phyloP scores from a whole-genome alignment of 2,797 vertebrate genomes.

The Arrhamphus sclerolepis region DNA sequence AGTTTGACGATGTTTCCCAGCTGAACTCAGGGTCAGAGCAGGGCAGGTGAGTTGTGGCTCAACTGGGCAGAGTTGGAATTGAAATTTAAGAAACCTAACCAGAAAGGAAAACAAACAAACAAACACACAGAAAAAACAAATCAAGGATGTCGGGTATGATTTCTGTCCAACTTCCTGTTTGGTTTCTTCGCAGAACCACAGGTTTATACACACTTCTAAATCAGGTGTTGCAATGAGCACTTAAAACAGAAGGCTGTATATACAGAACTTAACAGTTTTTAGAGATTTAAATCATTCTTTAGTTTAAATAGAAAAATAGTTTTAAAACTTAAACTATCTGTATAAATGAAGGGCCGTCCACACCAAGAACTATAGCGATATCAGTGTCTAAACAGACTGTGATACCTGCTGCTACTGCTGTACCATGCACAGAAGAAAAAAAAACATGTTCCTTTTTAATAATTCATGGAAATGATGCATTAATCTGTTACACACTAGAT shows the following conservation, averaged over 20 bases:
- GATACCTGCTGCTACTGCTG: no score
- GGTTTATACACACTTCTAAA: slow-evolving; percentile 28
- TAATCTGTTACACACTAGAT: no score
- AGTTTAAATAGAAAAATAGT: slow-evolving; percentile 23
- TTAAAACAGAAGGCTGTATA: slow-evolving; percentile 32
- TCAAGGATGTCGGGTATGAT: background rate
- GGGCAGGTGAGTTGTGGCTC: slow-evolving; percentile 13
- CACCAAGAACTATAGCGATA: no score
- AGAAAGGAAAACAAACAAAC: no score
- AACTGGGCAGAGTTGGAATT: no score
- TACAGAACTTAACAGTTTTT: slow-evolving; percentile 33
- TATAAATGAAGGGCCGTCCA: background rate
- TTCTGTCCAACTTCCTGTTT: background rate
- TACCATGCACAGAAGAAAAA: no score
- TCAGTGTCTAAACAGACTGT: no score
- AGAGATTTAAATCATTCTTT: slow-evolving; percentile 41
- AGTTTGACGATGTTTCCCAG: background rate
- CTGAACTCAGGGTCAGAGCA: slow-evolving; percentile 64
- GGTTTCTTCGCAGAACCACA: slow-evolving; percentile 17
- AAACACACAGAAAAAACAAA: no score
- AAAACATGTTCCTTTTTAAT: no score
- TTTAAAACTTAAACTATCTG: slow-evolving; percentile 22
- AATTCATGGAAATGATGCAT: no score
- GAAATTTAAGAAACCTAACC: no score
- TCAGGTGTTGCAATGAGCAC: slow-evolving; percentile 29